Percentiles rank a stretch among this genome's conserved stretches.
phyloP scores from a whole-genome alignment of 2,888 invertebrate genomes.

The Pristionchus exspectatus region DNA sequence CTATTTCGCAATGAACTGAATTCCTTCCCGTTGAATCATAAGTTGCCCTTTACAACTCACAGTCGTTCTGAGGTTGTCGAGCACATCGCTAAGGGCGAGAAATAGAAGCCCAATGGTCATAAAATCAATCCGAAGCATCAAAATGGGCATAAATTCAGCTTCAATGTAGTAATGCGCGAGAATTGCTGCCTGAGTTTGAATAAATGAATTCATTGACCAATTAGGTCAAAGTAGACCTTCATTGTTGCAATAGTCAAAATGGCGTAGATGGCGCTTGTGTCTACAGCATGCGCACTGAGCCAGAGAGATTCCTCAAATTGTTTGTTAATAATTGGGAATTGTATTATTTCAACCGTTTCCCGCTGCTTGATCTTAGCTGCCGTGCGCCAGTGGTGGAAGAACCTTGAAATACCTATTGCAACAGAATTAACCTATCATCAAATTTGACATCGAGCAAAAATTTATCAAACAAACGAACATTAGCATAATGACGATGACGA shows the following conservation, averaged over 20 bases:
- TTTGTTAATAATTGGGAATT: background rate
- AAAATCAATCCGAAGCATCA: background rate
- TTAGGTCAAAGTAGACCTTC: background rate
- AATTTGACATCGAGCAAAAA: no score
- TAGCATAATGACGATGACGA: no score
- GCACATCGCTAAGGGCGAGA: background rate
- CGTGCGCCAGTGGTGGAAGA: background rate
- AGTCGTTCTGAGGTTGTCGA: background rate
- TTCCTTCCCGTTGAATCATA: no score
- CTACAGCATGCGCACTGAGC: background rate
- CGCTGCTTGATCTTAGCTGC: background rate
- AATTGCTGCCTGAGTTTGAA: background rate
- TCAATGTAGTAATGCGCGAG: background rate
- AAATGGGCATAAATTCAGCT: background rate
- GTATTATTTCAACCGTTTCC: no score
- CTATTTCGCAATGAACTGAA: no score
- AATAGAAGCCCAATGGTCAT: background rate
- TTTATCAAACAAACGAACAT: no score
- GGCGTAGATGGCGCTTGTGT: background rate
- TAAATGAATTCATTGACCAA: background rate
- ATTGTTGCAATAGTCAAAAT: background rate
- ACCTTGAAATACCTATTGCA: background rate
- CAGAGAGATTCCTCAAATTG: background rate
- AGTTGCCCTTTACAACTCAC: background rate
- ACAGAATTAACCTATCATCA: no score